A percentile compares a stretch with the other conserved stretches of the same genome.
Conservation (phyloP, 2,797 vertebrate genomes). For the Darevskia nairensis region DNA sequence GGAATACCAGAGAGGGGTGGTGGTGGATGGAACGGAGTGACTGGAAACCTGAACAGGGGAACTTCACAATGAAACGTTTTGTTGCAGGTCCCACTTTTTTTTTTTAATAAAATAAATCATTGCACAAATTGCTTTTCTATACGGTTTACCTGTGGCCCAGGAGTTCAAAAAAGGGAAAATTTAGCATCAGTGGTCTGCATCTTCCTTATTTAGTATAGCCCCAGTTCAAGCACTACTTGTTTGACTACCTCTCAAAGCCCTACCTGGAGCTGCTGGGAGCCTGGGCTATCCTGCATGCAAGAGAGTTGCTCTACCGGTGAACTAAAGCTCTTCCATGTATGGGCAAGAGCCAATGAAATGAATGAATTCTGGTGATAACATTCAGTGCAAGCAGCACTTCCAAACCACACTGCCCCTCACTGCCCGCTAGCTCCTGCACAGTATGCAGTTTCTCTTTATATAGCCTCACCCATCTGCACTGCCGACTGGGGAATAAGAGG, state of each 20-base stretch:
- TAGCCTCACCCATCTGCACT: background rate
- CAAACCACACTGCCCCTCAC: background rate
- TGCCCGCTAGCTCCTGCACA: background rate
- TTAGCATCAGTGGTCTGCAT: background rate
- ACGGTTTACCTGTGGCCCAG: no score
- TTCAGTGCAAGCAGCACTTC: background rate
- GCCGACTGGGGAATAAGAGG: background rate
- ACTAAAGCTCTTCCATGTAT: no score
- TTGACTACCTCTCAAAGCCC: no score
- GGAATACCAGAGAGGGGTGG: background rate
- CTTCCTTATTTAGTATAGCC: background rate
- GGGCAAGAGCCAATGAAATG: background rate
- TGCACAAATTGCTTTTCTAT: conserved; percentile 23
- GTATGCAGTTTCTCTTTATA: background rate
- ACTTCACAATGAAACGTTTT: background rate
- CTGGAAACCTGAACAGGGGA: background rate
- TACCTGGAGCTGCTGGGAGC: no score
- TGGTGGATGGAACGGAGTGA: no score
- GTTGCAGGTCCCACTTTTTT: background rate
- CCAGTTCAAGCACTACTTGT: no score
- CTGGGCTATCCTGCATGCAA: no score
- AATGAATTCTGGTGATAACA: background rate
- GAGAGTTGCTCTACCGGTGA: no score
- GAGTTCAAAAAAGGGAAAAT: background rate
- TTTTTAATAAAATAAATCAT: no score